Evolutionary conservation across 2,113 vertebrate genomes (phyloP), one percentile per base, ranked within the genome.

Genomic region (Rhinopomastus cyanomelas): DNA sequence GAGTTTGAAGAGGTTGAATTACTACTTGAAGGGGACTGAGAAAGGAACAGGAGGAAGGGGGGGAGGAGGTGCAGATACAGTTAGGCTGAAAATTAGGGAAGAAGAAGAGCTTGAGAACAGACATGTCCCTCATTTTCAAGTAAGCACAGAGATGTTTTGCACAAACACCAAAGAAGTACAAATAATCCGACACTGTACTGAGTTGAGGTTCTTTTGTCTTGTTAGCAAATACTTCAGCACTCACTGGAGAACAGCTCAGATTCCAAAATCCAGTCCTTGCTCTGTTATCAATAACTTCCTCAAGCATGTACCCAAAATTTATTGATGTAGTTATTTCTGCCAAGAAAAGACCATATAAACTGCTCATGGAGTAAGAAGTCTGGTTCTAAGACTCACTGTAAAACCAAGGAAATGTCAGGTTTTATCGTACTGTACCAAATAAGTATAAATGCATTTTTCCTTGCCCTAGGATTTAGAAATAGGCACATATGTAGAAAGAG

Each of bases 1-100:
- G 73, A 77, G n/a, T 78, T 93, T 90, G 59, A 95, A 88, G 79
- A 81, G 80, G 92, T 69, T 91, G 74, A 95, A 95, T 94, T 95
- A 88, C 88, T 88, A 81, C 20, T 92, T 79, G 72, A 93, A 92
- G 79, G 26, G 78, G 52, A 87, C 80, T 56, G 75, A 90, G 59
- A 83, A 81, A 86, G 55, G 42, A 62, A 81, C 68, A 85, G 77
- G 76, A 76, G 89, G 89, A 52, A 8, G 36, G 59, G 32, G 30
- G 46, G 36, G 52, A 55, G 69, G 62, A 56, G 25, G 5, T 79
- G 52, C 22, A 78, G 86, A 88, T 72, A 92, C 16, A 44, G 12
- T 52, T 51, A 82, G 25, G 4, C 52, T 76, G n/a, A 68, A 90
- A 93, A 89, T 9, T 26, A 30, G 20, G 18, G 5, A 26, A 72